Evolutionary conservation across 2,888 invertebrate species (phyloP).

Genomic region (Pecten maximus): DNA sequence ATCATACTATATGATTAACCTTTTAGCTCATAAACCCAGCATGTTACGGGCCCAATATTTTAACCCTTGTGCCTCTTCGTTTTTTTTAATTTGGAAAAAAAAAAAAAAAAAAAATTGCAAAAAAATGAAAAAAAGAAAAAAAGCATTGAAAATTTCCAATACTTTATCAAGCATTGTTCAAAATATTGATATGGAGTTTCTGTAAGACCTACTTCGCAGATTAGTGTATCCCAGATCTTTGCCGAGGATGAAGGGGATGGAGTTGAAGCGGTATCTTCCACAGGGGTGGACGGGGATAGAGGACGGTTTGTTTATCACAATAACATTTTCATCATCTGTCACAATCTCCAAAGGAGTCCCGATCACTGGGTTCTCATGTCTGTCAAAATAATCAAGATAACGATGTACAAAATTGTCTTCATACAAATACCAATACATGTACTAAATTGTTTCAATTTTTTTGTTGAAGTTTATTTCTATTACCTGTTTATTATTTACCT

Average conservation of each 20-base stretch:
- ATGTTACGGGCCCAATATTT: too few relatives aligned
- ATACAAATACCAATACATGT: too few relatives aligned
- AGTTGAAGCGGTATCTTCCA: constrained; percentile 98
- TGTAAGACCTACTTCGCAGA: constrained; percentile 86
- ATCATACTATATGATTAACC: too few relatives aligned
- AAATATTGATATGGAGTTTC: neutral
- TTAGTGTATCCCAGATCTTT: constrained; percentile 97
- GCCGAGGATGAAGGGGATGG: constrained; percentile 96
- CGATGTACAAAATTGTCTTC: neutral
- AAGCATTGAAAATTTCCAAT: too few relatives aligned
- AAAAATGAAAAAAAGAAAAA: too few relatives aligned
- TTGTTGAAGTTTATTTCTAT: too few relatives aligned
- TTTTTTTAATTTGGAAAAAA: too few relatives aligned
- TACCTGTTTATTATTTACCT: too few relatives aligned
- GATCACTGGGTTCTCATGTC: constrained; percentile 98
- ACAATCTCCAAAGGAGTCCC: constrained; percentile 95
- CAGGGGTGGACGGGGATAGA: constrained; percentile 99
- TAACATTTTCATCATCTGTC: constrained; percentile 98
- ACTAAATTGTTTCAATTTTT: too few relatives aligned
- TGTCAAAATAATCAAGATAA: constrained; percentile 47
- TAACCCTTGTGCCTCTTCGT: too few relatives aligned
- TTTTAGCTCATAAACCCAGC: too few relatives aligned
- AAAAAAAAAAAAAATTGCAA: too few relatives aligned
- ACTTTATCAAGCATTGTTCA: neutral
- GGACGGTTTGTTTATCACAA: constrained; percentile 99